These are phyloP conservation scores for Columba livia DNA, from an alignment of 2,113 vertebrate genomes.

Conservation along the genomic window DNA sequence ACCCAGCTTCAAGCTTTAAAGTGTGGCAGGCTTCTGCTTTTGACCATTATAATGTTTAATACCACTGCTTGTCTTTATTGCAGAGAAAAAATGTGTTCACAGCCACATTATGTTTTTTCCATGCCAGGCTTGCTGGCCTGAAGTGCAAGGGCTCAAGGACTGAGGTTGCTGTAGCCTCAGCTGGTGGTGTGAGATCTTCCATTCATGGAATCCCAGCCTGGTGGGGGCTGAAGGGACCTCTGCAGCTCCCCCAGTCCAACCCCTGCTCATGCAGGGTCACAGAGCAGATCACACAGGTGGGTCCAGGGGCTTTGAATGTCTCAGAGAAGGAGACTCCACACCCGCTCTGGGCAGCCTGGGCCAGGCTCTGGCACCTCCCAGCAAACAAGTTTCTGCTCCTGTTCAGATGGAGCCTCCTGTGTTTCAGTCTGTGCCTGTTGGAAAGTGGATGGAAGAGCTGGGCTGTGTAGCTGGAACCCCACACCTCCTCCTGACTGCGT, in stretches of 20 bases:
- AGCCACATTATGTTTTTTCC: neutral
- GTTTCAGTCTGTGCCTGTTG: too few relatives aligned
- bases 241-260: too few relatives aligned
- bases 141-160: neutral
- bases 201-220: too few relatives aligned
- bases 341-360: too few relatives aligned
- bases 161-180: neutral
- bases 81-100: neutral
- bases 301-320: too few relatives aligned
- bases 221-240: too few relatives aligned
- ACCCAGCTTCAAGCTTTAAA: neutral
- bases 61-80: neutral
- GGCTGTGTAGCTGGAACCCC: rapidly evolving
- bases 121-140: neutral
- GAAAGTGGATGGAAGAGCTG: neutral
- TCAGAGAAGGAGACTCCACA: too few relatives aligned
- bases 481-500: rapidly evolving
- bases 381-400: too few relatives aligned
- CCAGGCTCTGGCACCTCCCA: too few relatives aligned
- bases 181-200: neutral
- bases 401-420: too few relatives aligned
- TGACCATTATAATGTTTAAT: neutral
- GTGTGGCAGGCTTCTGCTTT: neutral
- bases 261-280: too few relatives aligned
- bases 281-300: too few relatives aligned